Conservation (phyloP, 1,140 invertebrate genomes). For the Trachymyrmex septentrionalis region DNA sequence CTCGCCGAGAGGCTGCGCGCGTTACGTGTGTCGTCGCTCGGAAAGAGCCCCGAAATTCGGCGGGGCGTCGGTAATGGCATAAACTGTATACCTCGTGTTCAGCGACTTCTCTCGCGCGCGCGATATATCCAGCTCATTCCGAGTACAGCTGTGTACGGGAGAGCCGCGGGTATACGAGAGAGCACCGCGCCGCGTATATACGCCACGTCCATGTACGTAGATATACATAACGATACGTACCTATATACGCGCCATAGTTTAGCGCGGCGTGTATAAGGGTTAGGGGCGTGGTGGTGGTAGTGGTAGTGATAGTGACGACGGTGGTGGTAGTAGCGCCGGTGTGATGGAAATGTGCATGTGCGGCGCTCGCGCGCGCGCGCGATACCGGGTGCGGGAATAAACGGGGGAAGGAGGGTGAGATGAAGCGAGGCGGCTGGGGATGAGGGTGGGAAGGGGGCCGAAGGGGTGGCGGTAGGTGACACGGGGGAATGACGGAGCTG, state of each 20-base stretch:
- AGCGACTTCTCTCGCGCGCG: constrained; percentile 73
- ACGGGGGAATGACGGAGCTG: constrained; percentile 72
- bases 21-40: constrained; percentile 64
- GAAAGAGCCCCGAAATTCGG: constrained; percentile 77
- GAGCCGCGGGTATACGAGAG: constrained; percentile 57
- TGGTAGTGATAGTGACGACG: constrained; percentile 62
- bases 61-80: constrained; percentile 80
- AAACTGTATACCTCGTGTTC: constrained; percentile 79
- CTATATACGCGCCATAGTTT: constrained; percentile 77
- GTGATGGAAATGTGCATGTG: constrained; percentile 25
- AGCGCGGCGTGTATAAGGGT: constrained; percentile 75
- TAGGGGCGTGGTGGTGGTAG: constrained; percentile 76
- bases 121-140: constrained; percentile 81
- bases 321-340: constrained; percentile 56
- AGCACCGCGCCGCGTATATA: constrained; percentile 45
- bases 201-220: constrained; percentile 37
- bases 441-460: constrained; percentile 13
- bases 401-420: constrained; percentile 55
- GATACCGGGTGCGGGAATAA: constrained; percentile 71
- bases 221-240: constrained; percentile 65
- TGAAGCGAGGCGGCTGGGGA: constrained; percentile 64
- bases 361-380: neutral
- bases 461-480: constrained; percentile 67
- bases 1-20: constrained; percentile 41
- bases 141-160: constrained; percentile 73